Base-by-base conservation (phyloP, 2,888 invertebrate genomes). In the Cryptus viduatorius region DNA sequence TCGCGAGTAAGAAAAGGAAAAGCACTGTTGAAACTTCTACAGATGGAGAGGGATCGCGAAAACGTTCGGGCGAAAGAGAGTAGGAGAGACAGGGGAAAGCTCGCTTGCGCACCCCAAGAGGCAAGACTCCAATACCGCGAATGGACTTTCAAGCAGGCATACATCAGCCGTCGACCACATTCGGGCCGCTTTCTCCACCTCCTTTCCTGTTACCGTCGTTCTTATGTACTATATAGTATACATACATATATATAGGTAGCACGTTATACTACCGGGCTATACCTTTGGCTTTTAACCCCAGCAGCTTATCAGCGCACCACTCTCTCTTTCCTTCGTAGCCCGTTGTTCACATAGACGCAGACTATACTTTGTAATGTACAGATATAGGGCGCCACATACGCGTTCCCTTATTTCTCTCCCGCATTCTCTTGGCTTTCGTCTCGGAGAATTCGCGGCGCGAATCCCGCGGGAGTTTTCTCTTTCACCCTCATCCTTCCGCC, bases 71-170 rank as follows among this genome's bases (percentile, higher is more conserved):
- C 24, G 56, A 56, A 37, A 37, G 24, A 31, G 68, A 61, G 79
- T 82, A 71, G 72, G 61, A 65, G 48, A 82, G 50, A 64, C 48
- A 69, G 50, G 86, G 86, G 88, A 91, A 87, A 86, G 86, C 82
- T 87, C 87, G 87, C 69, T 29, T 31, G 29, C 61, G 31, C 31
- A 14, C 61, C 4, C 61, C 31, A n/a, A 61, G 61, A 61, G 61
- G 61, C 80, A 87, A 77, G 87, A 89, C 89, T 92, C 91, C 92
- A 93, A 93, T 93, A 93, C 89, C 91, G 90, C 86, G 93, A 92
- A 93, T 93, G 93, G 93, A 93, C 93, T 93, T 93, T 93, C 92
- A 93, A 93, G 92, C 90, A 93, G 93, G 92, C 91, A 91, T 93
- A 91, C 88, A 93, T 92, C 93, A 92, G 89, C 65, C 84, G 82